Conservation (phyloP, 2,888 invertebrate genomes). For the Tuta absoluta region DNA sequence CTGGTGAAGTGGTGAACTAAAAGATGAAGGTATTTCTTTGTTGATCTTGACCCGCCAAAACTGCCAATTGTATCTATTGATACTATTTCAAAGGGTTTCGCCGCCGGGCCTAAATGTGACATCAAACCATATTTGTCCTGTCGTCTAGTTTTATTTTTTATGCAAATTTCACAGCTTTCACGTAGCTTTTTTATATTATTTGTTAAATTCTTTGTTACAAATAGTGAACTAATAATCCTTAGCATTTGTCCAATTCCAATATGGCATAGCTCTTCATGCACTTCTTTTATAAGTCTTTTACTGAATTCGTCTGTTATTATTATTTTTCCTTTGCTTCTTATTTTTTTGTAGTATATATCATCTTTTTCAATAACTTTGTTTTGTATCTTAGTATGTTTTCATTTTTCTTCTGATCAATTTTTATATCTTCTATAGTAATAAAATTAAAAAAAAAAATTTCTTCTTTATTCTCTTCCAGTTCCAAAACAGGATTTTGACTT, state of each 20-base stretch:
- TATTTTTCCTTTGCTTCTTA: conserved; percentile 32
- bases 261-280: conserved; percentile 33
- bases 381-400: conserved; percentile 29
- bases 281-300: conserved; percentile 30
- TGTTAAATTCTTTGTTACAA: too few species aligned
- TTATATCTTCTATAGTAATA: conserved; percentile 34
- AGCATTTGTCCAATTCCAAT: conserved; percentile 35
- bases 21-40: too few species aligned
- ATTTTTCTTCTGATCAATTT: conserved; percentile 32
- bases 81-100: too few species aligned
- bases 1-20: not conserved
- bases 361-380: conserved; percentile 29
- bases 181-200: too few species aligned
- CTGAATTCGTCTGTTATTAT: conserved; percentile 34
- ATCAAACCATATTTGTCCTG: too few species aligned
- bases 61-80: too few species aligned
- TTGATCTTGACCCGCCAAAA: too few species aligned
- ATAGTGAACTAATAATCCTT: not conserved
- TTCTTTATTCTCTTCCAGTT: conserved; percentile 31
- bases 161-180: too few species aligned
- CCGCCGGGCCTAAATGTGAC: too few species aligned
- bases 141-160: too few species aligned
- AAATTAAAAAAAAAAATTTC: conserved; percentile 34
- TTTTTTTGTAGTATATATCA: conserved; percentile 33
- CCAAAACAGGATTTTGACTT: conserved; percentile 37